Base-by-base conservation (phyloP, 2,113 vertebrate genomes). In the Dermatemys mawii region DNA sequence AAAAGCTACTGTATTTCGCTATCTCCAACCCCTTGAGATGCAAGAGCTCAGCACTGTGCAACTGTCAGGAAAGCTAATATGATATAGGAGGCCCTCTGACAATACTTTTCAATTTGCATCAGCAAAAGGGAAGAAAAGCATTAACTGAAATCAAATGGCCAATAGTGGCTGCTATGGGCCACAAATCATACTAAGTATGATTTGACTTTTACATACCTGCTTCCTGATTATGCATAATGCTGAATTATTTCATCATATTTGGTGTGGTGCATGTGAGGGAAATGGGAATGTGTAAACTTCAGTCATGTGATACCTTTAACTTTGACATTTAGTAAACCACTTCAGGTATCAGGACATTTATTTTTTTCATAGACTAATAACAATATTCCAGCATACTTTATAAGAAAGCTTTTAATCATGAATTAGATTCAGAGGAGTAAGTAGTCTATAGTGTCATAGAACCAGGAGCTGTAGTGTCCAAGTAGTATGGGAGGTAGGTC, bases 1-100 rank as follows among this genome's bases (percentile, higher is more conserved):
- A 93, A 90, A 26, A 67, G 17, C 32, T 38, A 19, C 57, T 89
- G 75, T n/a, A 86, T 94, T 91, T 91, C 53, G 80, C 86, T 91
- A 91, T 60, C 55, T 6, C 83, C 6, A 81, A 96, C 89, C 26
- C 85, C 35, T 88, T 87, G 93, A 93, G 63, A 75, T 92, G 75
- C 38, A 91, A 92, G 92, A 73, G 55, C 35, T 11, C 16, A 49
- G 49, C 51, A 88, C 79, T 78, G 84, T 41, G 41, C 49, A 55
- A 67, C 75, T 93, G 53, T 83, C 90, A 55, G 48, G 91, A 83
- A 38, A 48, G 24, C 8, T 87, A n/a, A 29, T 55, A 41, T n/a
- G 67, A 93, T 81, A 19, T n/a, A 81, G 21, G n/a, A n/a, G 35
- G 63, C 32, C 63, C 54, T 50, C 11, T 80, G 14, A 41, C 67